Evolutionary conservation across 2,888 invertebrate species (phyloP), one percentile per base, ranked within the genome.

Genomic region (Phortica magna): DNA sequence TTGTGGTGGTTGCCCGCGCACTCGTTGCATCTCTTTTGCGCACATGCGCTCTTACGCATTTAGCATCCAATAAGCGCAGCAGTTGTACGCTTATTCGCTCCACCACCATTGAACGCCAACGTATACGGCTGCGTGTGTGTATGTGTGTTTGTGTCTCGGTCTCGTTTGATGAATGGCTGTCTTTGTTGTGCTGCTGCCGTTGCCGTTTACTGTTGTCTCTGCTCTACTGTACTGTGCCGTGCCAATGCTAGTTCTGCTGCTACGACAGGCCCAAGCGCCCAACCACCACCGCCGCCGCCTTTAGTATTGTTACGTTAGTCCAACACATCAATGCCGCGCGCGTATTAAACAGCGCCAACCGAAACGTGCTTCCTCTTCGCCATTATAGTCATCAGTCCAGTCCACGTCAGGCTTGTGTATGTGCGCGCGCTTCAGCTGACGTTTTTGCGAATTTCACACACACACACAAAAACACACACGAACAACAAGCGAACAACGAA

Each of bases 401-500:
- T n/a, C n/a, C n/a, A n/a, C n/a, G n/a, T n/a, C n/a, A n/a, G n/a
- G n/a, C n/a, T n/a, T n/a, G 53, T 31, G 19, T 42, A 59, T 19
- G 72, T 48, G 5, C 4, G 64, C 67, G 12, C 39, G 14, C 10
- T 31, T 39, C 19, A 53, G 41, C 70, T 53, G 70, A 57, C 57
- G 42, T 22, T 78, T 79, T 83, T 80, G 83, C 74, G 70, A 19
- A 55, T 71, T 71, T 42, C 68, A 14, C 65, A 17, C 73, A 48
- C 70, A 71, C 70, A 67, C 12, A 31, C 55, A 55, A 17, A 43
- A 14, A 42, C 67, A 57, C 43, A 73, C n/a, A 22, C 55, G 64
- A 65, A 76, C 48, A 14, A 2, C 55, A 31, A 59, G n/a, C 67
- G 55, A 76, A 74, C 31, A 31, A 4, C 31, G n/a, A n/a, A n/a